phyloP scores from a whole-genome alignment of 2,797 vertebrate genomes.

The Loris lydekkerianus region DNA sequence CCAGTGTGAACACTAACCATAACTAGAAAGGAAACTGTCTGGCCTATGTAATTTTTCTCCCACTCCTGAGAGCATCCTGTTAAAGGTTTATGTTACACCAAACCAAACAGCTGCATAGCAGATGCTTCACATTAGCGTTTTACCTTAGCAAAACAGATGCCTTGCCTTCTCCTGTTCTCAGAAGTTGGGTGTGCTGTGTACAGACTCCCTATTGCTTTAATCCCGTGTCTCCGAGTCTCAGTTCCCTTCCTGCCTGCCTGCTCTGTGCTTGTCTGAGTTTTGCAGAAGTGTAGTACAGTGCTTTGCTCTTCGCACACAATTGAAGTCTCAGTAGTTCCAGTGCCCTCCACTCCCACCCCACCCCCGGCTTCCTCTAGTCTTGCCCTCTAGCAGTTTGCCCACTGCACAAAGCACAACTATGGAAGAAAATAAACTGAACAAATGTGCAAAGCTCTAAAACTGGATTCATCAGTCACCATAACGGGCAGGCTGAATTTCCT shows the following conservation, averaged over 20 bases:
- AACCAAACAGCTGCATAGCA: neutral
- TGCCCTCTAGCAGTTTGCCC: neutral
- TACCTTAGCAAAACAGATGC: neutral
- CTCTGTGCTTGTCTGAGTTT: neutral
- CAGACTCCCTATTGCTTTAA: neutral
- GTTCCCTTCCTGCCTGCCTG: neutral
- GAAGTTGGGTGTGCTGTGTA: rapidly evolving
- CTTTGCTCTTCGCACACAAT: neutral
- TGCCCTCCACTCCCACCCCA: neutral
- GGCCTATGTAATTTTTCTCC: neutral
- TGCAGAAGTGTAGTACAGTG: neutral
- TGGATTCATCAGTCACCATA: neutral
- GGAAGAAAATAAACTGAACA: neutral
- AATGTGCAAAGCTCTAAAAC: neutral
- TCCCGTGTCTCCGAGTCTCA: rapidly evolving
- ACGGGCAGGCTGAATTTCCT: neutral
- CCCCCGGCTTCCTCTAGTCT: neutral
- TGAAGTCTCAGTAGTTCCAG: neutral
- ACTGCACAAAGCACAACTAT: neutral
- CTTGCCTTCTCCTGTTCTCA: too few relatives aligned
- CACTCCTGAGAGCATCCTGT: neutral
- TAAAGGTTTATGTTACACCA: neutral
- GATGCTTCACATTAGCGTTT: neutral
- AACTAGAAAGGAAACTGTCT: neutral
- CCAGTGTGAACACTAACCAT: neutral